These are phyloP conservation scores for Spea multiplicata DNA, from an alignment of 2,113 vertebrate genomes.

Conservation along the genomic window DNA sequence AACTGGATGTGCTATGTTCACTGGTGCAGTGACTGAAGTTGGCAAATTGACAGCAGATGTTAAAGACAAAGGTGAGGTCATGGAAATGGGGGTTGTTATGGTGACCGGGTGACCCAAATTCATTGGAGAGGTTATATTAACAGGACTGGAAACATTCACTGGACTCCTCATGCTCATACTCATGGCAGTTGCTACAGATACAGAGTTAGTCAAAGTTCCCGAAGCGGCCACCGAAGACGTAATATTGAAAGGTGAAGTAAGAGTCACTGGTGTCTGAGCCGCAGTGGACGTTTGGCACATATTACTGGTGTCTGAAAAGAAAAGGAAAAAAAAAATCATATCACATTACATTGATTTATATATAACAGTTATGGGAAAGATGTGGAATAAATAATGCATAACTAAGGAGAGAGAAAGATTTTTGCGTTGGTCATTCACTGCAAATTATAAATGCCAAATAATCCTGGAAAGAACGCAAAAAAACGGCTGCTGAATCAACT, in stretches of 20 bases:
- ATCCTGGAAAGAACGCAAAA: too few relatives aligned
- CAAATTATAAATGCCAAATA: too few relatives aligned
- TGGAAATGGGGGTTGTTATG: slow-evolving; percentile 87
- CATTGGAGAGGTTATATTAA: slow-evolving; percentile 90
- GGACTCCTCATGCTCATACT: slow-evolving; percentile 95
- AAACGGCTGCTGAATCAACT: background rate
- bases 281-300: slow-evolving; percentile 88
- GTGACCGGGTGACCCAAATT: slow-evolving; percentile 94
- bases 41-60: slow-evolving; percentile 90
- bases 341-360: too few relatives aligned
- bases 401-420: background rate
- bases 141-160: slow-evolving; percentile 85
- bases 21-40: slow-evolving; percentile 74
- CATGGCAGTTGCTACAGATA: slow-evolving; percentile 95
- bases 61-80: slow-evolving; percentile 85
- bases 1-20: slow-evolving; percentile 95
- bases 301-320: slow-evolving; percentile 86
- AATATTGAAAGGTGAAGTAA: slow-evolving; percentile 95
- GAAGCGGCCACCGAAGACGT: slow-evolving; percentile 89
- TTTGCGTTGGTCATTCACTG: too few relatives aligned
- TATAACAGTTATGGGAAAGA: too few relatives aligned
- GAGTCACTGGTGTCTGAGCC: slow-evolving; percentile 91
- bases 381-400: background rate
- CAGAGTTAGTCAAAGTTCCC: slow-evolving; percentile 80
- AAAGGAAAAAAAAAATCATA: slow-evolving; percentile 66